These are phyloP conservation scores for Tylochromis polylepis DNA, from an alignment of 2,113 vertebrate genomes.

Conservation along the genomic window DNA sequence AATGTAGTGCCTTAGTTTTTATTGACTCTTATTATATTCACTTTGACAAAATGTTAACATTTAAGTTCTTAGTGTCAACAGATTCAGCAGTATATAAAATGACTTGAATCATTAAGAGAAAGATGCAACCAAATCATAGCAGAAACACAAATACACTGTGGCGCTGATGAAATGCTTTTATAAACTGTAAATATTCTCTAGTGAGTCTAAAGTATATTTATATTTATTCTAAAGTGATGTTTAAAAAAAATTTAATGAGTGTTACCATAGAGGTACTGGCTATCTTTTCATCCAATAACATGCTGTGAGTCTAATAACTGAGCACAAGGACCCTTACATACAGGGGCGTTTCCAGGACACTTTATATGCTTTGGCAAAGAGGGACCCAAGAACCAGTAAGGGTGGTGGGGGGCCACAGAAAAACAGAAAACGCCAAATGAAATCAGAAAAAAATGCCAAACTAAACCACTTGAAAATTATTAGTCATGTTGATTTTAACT, in stretches of 20 bases:
- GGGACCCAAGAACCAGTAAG: neutral
- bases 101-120: neutral
- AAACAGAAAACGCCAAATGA: neutral
- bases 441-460: neutral
- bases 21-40: neutral
- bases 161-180: neutral
- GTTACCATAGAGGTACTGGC: neutral
- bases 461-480: neutral
- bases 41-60: neutral
- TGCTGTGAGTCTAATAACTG: neutral
- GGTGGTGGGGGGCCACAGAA: neutral
- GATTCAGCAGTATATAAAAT: neutral
- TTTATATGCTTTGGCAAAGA: neutral
- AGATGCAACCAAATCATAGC: neutral
- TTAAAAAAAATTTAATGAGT: neutral
- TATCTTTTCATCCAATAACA: neutral
- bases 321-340: neutral
- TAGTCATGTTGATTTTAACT: neutral
- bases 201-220: neutral
- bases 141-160: neutral
- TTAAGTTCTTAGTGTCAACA: neutral
- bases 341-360: accelerated
- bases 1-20: neutral
- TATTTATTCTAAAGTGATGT: neutral
- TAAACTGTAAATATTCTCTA: neutral